Evolutionary conservation across 2,113 vertebrate species (phyloP).

Genomic region (Pogonocichla stellata): DNA sequence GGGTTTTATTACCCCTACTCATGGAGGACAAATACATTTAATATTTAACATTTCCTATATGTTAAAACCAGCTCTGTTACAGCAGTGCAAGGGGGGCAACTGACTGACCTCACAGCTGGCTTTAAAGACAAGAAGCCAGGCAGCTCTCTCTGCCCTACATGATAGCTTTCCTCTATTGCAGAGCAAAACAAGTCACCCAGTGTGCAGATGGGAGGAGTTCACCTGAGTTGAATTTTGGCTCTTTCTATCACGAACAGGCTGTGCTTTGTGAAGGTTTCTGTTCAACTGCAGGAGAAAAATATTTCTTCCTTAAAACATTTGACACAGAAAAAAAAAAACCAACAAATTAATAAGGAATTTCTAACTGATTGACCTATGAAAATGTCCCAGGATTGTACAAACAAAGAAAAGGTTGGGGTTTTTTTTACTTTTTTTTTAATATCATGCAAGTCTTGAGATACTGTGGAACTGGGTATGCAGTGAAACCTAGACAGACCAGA

Average conservation of each 20-base stretch:
- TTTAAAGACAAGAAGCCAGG: slow-evolving; percentile 42
- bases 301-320: not conserved
- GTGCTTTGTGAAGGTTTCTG: slow-evolving; percentile 29
- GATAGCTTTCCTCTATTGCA: not conserved
- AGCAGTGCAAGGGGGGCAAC: not conserved
- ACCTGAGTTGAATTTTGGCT: slow-evolving; percentile 19
- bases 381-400: not conserved
- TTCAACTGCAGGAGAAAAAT: not conserved
- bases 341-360: not conserved
- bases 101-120: slow-evolving; percentile 33
- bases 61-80: not conserved
- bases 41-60: slow-evolving; percentile 46
- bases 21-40: not conserved
- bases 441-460: not conserved
- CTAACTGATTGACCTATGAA: not conserved
- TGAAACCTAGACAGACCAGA: not conserved
- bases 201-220: slow-evolving; percentile 31
- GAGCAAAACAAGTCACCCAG: slow-evolving; percentile 42
- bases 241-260: not conserved
- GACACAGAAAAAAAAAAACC: not conserved
- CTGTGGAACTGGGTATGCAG: not conserved
- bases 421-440: not conserved
- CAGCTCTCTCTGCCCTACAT: not conserved
- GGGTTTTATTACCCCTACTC: not conserved
- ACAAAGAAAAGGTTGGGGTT: not conserved